phyloP scores from a whole-genome alignment of 2,888 invertebrate species.

The Drosophila nr. perissopoda region DNA sequence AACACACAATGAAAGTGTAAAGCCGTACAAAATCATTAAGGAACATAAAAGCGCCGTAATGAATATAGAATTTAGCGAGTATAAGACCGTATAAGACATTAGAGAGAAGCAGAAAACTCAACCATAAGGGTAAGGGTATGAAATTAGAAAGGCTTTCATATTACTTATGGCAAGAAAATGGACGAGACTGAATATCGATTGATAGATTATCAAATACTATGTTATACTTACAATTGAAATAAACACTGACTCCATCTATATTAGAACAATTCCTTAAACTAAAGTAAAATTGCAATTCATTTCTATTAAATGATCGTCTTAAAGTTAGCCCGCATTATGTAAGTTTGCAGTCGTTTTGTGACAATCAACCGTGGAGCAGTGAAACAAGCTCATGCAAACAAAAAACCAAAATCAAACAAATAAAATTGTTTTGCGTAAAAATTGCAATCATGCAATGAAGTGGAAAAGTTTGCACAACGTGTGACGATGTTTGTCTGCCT shows the following conservation, averaged over 20 bases:
- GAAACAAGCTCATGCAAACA: conserved; percentile 36
- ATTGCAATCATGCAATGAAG: conserved; percentile 78
- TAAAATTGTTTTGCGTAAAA: conserved; percentile 78
- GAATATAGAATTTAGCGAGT: conserved; percentile 43
- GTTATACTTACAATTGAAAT: neutral
- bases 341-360: conserved; percentile 28
- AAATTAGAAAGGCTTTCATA: neutral
- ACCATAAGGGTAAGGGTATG: neutral
- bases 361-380: conserved; percentile 39
- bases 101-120: neutral
- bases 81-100: conserved; percentile 21
- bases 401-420: conserved; percentile 65
- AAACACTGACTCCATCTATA: neutral
- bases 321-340: conserved; percentile 4
- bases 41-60: conserved; percentile 66
- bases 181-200: neutral
- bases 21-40: conserved; percentile 71
- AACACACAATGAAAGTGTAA: conserved; percentile 55
- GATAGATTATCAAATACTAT: neutral
- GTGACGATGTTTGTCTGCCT: conserved; percentile 63
- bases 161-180: neutral
- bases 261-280: neutral
- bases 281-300: neutral
- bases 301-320: conserved; percentile 20
- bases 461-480: conserved; percentile 77